Evolutionary conservation across 64 coral and sea anemone genomes (phyloP).

Genomic region (Actinia equina): DNA sequence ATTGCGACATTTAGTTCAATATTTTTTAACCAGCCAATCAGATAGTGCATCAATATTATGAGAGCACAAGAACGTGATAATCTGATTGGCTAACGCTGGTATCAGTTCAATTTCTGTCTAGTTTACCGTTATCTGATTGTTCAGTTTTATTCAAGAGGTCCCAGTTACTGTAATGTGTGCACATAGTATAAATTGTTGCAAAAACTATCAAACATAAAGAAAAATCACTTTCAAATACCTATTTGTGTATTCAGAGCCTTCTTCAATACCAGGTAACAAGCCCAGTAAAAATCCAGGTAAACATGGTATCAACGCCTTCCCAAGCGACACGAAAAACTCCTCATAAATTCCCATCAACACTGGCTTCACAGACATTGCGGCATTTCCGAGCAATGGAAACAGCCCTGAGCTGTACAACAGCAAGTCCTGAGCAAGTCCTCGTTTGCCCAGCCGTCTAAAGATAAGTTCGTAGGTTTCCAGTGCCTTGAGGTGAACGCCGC

Average conservation of each 20-base stretch:
- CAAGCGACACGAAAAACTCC: constrained; percentile 78
- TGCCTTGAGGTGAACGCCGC: constrained; percentile 91
- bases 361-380: constrained; percentile 93
- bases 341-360: constrained; percentile 86
- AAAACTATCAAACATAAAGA: not conserved
- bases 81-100: too few species aligned
- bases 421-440: constrained; percentile 86
- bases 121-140: too few species aligned
- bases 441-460: constrained; percentile 80
- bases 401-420: constrained; percentile 87
- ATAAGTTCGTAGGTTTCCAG: constrained; percentile 93
- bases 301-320: constrained; percentile 75
- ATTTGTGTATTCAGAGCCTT: constrained; percentile 97
- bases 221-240: constrained; percentile 44
- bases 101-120: too few species aligned
- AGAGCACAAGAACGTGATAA: too few species aligned
- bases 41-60: too few species aligned
- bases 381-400: constrained; percentile 86
- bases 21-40: too few species aligned
- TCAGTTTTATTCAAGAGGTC: too few species aligned
- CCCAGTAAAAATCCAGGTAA: constrained; percentile 74
- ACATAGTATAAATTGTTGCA: too few species aligned
- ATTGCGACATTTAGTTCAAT: too few species aligned
- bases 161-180: too few species aligned
- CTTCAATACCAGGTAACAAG: constrained; percentile 87